phyloP scores from a whole-genome alignment of 2,888 invertebrate species.

The Macropis europaea region DNA sequence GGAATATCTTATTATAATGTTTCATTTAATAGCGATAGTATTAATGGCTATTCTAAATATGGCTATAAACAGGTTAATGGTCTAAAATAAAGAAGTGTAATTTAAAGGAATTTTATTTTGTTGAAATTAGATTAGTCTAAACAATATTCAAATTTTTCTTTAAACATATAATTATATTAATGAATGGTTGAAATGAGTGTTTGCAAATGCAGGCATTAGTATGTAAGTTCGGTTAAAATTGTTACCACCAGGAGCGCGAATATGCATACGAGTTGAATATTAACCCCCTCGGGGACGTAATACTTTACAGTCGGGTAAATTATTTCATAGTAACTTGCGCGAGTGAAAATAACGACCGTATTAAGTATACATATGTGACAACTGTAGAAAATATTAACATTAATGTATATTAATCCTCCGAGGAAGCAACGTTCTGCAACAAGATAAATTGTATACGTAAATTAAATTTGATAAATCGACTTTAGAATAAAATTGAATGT shows the following conservation, averaged over 20 bases:
- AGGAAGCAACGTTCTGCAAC: neutral
- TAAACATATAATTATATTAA: no score
- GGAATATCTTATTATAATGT: no score
- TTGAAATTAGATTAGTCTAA: no score
- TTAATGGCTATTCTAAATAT: no score
- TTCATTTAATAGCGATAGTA: no score
- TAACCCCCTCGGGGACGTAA: neutral
- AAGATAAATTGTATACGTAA: neutral
- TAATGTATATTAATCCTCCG: conserved; percentile 1
- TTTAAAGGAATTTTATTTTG: no score
- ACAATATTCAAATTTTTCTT: no score
- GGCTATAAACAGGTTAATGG: no score
- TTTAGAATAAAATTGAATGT: no score
- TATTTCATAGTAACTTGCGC: neutral
- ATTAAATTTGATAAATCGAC: no score
- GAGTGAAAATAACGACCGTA: neutral
- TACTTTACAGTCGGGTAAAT: neutral
- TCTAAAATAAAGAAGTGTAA: no score
- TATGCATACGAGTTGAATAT: neutral
- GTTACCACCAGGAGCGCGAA: neutral
- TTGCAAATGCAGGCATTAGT: neutral
- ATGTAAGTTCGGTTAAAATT: neutral
- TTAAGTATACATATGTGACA: conserved; percentile 1
- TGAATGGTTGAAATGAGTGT: no score
- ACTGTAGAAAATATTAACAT: conserved; percentile 11